Evolutionary conservation across 2,113 vertebrate species (phyloP).

Genomic region (Pleuronectes platessa): DNA sequence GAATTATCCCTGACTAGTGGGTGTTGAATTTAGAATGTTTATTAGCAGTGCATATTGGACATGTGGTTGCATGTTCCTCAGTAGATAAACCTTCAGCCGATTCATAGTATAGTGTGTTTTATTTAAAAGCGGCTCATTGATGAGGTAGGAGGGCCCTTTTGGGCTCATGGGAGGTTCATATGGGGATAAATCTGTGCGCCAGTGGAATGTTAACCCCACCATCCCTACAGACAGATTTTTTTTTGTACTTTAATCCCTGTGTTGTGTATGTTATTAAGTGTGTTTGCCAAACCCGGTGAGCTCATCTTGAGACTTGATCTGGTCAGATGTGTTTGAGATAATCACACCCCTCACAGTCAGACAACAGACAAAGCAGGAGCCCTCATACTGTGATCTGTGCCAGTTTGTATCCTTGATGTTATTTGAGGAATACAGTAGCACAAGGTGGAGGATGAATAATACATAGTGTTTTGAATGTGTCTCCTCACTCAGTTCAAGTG

Average conservation of each 20-base stretch:
- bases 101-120: no score
- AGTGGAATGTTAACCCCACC: neutral
- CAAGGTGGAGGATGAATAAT: constrained; percentile 62
- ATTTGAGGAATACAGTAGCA: constrained; percentile 64
- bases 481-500: constrained; percentile 9
- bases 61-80: no score
- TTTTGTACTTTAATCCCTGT: no score
- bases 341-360: constrained; percentile 45
- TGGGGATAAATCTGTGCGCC: neutral
- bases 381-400: constrained; percentile 74
- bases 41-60: no score
- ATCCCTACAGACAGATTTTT: no score
- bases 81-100: no score
- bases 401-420: constrained; percentile 59
- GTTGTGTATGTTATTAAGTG: neutral
- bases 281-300: neutral
- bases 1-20: no score
- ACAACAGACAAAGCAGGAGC: constrained; percentile 35
- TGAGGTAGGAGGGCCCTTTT: neutral
- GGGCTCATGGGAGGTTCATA: neutral
- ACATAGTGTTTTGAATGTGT: constrained; percentile 42
- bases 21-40: no score
- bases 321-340: constrained; percentile 26
- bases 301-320: neutral
- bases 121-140: no score